A percentile compares a stretch with the other conserved stretches of the same genome.
phyloP scores from a whole-genome alignment of 2,797 vertebrate genomes.

The Chelon auratus region DNA sequence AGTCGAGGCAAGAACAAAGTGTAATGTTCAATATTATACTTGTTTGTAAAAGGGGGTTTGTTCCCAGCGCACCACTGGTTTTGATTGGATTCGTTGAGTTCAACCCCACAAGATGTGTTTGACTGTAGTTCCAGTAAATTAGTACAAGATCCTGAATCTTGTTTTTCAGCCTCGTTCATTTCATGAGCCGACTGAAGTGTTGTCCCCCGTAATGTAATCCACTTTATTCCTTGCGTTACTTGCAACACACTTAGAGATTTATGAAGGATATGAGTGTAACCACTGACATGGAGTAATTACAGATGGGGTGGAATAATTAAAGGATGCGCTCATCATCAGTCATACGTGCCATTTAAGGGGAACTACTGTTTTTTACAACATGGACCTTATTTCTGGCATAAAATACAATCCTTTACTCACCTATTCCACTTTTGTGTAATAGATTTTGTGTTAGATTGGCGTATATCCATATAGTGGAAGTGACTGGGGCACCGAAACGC shows the following conservation, averaged over 20 bases:
- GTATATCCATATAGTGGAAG: too few species aligned
- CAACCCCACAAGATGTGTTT: constrained; percentile 9
- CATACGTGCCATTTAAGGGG: constrained; percentile 31
- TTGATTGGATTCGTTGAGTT: constrained; percentile 15
- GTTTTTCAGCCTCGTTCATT: constrained; percentile 1
- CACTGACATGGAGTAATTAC: constrained; percentile 61
- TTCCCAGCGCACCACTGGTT: neutral
- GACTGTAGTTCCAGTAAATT: constrained; percentile 20
- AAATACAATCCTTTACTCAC: too few species aligned
- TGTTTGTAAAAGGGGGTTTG: neutral
- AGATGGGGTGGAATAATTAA: constrained; percentile 63
- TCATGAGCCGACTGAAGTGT: constrained; percentile 9
- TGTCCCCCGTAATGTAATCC: constrained; percentile 7
- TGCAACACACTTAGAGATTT: constrained; percentile 46
- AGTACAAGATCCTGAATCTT: neutral
- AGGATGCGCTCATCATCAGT: constrained; percentile 61
- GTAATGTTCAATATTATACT: neutral
- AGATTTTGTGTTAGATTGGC: too few species aligned
- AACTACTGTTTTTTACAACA: too few species aligned
- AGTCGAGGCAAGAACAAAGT: neutral
- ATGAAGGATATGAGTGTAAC: constrained; percentile 39
- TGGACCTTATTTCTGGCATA: too few species aligned
- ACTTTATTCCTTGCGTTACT: constrained; percentile 18
- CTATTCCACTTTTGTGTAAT: too few species aligned
- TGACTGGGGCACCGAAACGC: too few species aligned